These are phyloP conservation scores for Phyto melanocephala DNA, from an alignment of 2,888 invertebrate species.

Conservation along the genomic window DNA sequence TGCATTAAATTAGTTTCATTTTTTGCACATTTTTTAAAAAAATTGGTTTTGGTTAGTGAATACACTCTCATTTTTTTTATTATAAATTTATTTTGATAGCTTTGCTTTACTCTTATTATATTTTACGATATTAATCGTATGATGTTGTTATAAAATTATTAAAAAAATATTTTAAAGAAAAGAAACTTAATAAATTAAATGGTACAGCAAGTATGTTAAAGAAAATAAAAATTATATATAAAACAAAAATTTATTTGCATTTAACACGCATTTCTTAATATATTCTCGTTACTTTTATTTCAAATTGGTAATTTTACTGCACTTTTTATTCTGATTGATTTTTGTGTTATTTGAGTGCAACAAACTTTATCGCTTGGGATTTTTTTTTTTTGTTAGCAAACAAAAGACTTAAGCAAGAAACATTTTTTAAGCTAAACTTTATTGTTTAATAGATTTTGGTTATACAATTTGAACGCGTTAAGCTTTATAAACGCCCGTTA, in stretches of 20 bases:
- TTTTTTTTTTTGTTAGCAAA: background rate
- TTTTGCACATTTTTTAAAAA: slow-evolving; percentile 37
- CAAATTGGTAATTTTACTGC: background rate
- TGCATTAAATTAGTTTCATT: slow-evolving; percentile 40
- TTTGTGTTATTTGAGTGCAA: too few species aligned
- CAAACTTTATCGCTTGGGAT: background rate
- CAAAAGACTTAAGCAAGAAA: slow-evolving; percentile 48
- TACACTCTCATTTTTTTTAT: slow-evolving; percentile 61
- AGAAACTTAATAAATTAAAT: background rate
- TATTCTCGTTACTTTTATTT: background rate
- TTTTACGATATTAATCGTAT: too few species aligned
- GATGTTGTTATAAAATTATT: slow-evolving; percentile 31
- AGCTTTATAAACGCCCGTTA: background rate
- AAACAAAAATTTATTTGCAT: slow-evolving; percentile 30
- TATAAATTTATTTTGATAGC: background rate
- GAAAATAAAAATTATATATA: slow-evolving; percentile 18
- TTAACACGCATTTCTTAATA: slow-evolving; percentile 47
- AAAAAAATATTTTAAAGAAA: slow-evolving; percentile 44
- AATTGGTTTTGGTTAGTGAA: slow-evolving; percentile 37
- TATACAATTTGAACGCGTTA: too few species aligned
- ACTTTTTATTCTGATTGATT: background rate
- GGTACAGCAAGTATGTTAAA: slow-evolving; percentile 20
- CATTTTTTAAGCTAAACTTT: background rate
- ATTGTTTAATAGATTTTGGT: background rate
- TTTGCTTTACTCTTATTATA: background rate